These are phyloP conservation scores for Parascotia fuliginaria DNA, from an alignment of 2,888 invertebrate genomes.

Conservation along the genomic window DNA sequence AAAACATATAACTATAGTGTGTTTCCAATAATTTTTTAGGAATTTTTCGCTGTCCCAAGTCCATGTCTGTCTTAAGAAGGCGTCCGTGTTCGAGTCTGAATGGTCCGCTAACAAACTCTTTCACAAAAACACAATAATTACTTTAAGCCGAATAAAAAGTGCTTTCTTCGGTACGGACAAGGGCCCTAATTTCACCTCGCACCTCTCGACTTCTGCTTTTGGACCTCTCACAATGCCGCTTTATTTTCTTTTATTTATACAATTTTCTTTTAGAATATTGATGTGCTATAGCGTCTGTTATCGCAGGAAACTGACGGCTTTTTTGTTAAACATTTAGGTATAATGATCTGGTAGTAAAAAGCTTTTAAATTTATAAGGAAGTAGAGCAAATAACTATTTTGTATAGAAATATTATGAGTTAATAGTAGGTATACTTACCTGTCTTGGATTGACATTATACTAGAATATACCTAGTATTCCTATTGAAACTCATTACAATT, in stretches of 20 bases:
- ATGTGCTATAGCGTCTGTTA: slow-evolving; percentile 1
- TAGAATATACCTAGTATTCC: too few relatives aligned
- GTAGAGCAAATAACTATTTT: too few relatives aligned
- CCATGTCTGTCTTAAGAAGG: slow-evolving; percentile 57
- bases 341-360: too few relatives aligned
- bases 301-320: background rate
- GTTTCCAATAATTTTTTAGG: background rate
- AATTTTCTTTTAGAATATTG: slow-evolving; percentile 28
- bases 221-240: slow-evolving; percentile 37
- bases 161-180: slow-evolving; percentile 74
- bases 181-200: slow-evolving; percentile 76
- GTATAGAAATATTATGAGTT: too few relatives aligned
- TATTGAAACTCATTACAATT: too few relatives aligned
- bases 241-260: slow-evolving; percentile 40
- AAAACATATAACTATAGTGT: too few relatives aligned
- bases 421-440: too few relatives aligned
- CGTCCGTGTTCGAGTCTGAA: slow-evolving; percentile 73
- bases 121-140: slow-evolving; percentile 86
- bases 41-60: slow-evolving; percentile 33
- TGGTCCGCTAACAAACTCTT: slow-evolving; percentile 85
- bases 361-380: too few relatives aligned
- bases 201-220: slow-evolving; percentile 51
- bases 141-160: slow-evolving; percentile 83
- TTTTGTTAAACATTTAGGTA: background rate
- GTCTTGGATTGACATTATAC: too few relatives aligned